Evolutionary conservation across 2,797 vertebrate species (phyloP), one percentile per base, ranked within the genome.

Genomic region (Jordanella pulchra): DNA sequence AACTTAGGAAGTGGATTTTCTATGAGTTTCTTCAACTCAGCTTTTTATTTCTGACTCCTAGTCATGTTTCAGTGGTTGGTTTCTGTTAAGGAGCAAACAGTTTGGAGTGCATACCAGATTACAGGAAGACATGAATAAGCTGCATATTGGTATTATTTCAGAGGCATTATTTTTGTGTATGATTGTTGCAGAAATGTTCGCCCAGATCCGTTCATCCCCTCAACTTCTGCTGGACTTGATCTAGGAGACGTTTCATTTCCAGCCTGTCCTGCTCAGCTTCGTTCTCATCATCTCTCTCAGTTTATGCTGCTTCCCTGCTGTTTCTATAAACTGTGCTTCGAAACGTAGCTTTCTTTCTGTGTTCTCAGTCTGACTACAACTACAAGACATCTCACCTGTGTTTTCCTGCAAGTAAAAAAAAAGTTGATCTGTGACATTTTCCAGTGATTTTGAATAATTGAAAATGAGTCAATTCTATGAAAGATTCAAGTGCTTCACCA

Each of bases 331-430:
- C 85, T 89, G 86, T 83, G 76, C 85, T 82, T 91, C 90, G 78
- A 90, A 90, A 83, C 74, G 78, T 87, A 76, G 86, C 83, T 87
- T 91, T 88, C 75, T 67, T 89, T 72, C 18, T 48, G 27, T 69
- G 25, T 58, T 84, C 50, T 79, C 85, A 85, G 87, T 77, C 74
- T 66, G 77, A 82, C 84, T 78, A 65, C 69, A 77, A 70, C 80
- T 71, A 81, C 76, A 55, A 84, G 68, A 73, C 74, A 61, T 67
- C 74, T 83, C 53, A 53, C 71, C 84, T 85, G 81, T 88, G 80
- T 90, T 88, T 91, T 76, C 81, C 72, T 86, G 82, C 77, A 86
- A 90, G 89, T 90, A 92, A 92, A 92, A 71, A 87, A 76, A 81
- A 30, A 85, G 86, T 86, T 87, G 81, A 86, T 89, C 23, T 63